Conservation (phyloP, 2,888 invertebrate genomes). For the Pyrgus malvae region DNA sequence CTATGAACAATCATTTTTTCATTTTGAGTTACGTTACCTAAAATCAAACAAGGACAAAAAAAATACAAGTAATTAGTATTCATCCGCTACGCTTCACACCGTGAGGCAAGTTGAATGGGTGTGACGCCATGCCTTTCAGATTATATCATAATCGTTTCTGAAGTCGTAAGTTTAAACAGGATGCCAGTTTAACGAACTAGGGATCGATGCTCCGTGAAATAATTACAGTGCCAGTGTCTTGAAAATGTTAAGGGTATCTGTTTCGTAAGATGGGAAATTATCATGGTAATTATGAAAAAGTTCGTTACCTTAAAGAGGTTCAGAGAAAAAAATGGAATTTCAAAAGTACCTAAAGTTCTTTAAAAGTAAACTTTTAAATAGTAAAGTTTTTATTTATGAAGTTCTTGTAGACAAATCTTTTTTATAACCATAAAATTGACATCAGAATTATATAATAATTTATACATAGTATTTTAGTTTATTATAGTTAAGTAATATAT, state of each 20-base stretch:
- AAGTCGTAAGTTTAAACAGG: slow-evolving; percentile 10
- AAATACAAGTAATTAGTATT: slow-evolving; percentile 17
- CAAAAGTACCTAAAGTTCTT: no score
- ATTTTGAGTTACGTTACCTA: no score
- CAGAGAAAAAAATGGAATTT: no score
- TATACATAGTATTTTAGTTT: no score
- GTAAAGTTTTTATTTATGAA: no score
- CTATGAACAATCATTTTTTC: no score
- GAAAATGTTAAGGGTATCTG: background rate
- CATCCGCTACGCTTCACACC: slow-evolving; percentile 3
- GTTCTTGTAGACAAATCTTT: no score
- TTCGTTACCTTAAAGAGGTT: no score
- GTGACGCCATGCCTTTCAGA: slow-evolving; percentile 19
- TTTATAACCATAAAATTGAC: no score
- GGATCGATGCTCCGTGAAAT: slow-evolving; percentile 7
- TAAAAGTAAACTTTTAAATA: no score
- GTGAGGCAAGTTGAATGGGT: slow-evolving; percentile 2
- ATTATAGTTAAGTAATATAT: no score
- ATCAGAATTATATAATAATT: no score
- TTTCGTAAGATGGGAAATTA: background rate
- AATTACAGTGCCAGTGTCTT: slow-evolving; percentile 1
- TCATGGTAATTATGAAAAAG: background rate
- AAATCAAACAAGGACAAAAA: background rate
- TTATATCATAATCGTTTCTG: slow-evolving; percentile 21
- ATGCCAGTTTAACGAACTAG: slow-evolving; percentile 24